Conservation (phyloP, 2,113 vertebrate genomes). For the Engraulis encrasicolus region DNA sequence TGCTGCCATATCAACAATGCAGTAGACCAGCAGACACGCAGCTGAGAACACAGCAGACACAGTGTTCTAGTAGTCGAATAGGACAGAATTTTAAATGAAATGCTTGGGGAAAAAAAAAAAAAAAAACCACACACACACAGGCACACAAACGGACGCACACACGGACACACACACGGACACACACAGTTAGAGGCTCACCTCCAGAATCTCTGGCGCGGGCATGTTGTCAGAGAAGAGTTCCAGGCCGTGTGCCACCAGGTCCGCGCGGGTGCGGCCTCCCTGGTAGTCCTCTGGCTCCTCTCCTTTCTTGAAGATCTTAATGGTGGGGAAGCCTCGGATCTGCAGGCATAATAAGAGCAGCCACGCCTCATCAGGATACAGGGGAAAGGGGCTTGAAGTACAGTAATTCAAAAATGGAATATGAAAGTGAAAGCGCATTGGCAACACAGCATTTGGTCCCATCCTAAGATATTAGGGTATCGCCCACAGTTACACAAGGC, state of each 20-base stretch:
- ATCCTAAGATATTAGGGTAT: too few species aligned
- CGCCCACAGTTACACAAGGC: too few species aligned
- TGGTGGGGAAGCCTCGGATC: slow-evolving; percentile 94
- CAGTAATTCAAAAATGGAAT: too few species aligned
- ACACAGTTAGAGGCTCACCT: slow-evolving; percentile 74
- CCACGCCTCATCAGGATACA: slow-evolving; percentile 5
- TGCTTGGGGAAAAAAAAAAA: slow-evolving; percentile 3
- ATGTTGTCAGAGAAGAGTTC: slow-evolving; percentile 93
- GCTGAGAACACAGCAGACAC: too few species aligned
- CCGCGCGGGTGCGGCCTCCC: slow-evolving; percentile 85
- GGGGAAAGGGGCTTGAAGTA: not conserved
- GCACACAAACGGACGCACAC: not conserved
- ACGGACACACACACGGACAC: not conserved
- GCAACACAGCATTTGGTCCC: too few species aligned
- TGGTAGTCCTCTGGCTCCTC: slow-evolving; percentile 91
- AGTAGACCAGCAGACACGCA: too few species aligned
- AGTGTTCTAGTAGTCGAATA: too few species aligned
- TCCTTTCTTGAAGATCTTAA: slow-evolving; percentile 96
- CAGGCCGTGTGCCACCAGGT: slow-evolving; percentile 85
- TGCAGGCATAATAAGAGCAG: slow-evolving; percentile 58
- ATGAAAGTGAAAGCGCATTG: too few species aligned
- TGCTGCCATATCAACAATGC: too few species aligned
- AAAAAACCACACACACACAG: not conserved
- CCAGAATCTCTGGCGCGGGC: slow-evolving; percentile 84
- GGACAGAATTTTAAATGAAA: too few species aligned